Conservation (phyloP, 2,888 invertebrate genomes). For the Hypomecis punctinalis region DNA sequence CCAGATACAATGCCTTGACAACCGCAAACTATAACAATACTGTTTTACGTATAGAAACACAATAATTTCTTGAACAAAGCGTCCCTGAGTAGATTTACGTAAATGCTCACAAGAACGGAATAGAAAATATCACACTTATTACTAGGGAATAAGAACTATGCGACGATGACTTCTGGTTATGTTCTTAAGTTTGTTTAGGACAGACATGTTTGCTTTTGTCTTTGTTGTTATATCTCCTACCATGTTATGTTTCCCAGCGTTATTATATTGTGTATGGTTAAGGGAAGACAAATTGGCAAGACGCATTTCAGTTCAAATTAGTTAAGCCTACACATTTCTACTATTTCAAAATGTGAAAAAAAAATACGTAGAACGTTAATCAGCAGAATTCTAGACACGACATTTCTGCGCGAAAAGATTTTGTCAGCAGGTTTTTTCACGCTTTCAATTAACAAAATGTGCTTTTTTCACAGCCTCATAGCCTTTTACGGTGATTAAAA, state of each 20-base stretch:
- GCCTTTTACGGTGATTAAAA: slow-evolving; percentile 19
- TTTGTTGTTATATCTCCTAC: slow-evolving; percentile 52
- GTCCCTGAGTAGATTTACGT: slow-evolving; percentile 30
- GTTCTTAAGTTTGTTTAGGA: slow-evolving; percentile 44
- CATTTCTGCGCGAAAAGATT: not conserved
- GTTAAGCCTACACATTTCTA: too few species aligned
- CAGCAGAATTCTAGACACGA: not conserved
- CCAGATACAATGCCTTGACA: slow-evolving; percentile 8
- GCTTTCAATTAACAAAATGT: slow-evolving; percentile 16
- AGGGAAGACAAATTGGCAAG: not conserved
- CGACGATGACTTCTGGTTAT: slow-evolving; percentile 15
- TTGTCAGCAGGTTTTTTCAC: not conserved
- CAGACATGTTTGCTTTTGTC: slow-evolving; percentile 48
- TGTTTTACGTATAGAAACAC: slow-evolving; percentile 29
- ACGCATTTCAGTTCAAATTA: too few species aligned
- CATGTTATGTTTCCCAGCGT: slow-evolving; percentile 44
- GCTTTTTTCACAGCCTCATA: not conserved
- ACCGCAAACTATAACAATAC: slow-evolving; percentile 20
- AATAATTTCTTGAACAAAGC: slow-evolving; percentile 36
- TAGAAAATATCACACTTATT: slow-evolving; percentile 22
- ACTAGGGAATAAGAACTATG: slow-evolving; percentile 23
- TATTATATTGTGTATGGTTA: slow-evolving; percentile 11
- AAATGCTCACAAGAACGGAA: slow-evolving; percentile 27
- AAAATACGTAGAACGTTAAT: not conserved
- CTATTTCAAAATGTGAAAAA: not conserved